phyloP scores from a whole-genome alignment of 2,888 invertebrate species.

The Stenodema calcarata region DNA sequence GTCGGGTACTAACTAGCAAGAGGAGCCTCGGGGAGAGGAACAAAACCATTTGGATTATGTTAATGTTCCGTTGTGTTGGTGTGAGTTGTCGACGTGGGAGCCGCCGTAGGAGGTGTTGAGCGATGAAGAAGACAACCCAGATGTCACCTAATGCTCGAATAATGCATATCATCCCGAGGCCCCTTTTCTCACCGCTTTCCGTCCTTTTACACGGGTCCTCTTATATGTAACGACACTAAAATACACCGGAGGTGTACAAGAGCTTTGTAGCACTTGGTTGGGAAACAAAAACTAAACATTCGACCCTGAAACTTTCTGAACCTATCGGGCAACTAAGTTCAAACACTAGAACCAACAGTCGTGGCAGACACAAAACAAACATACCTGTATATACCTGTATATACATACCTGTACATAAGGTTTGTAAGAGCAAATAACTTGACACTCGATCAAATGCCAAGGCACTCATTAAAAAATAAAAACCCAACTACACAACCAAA shows the following conservation, averaged over 20 bases:
- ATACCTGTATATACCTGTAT: too few relatives aligned
- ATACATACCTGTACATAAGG: too few relatives aligned
- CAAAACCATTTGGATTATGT: conserved; percentile 44
- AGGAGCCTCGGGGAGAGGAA: background rate
- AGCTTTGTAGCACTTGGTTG: too few relatives aligned
- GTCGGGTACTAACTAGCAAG: conserved; percentile 22
- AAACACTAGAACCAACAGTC: too few relatives aligned
- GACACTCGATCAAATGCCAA: too few relatives aligned
- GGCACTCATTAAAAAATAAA: too few relatives aligned
- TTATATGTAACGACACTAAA: background rate
- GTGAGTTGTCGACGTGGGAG: background rate
- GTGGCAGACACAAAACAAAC: too few relatives aligned
- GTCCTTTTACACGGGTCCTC: background rate
- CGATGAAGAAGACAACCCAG: conserved; percentile 44
- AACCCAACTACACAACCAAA: too few relatives aligned
- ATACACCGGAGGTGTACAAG: background rate
- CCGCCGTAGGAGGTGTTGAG: conserved; percentile 10
- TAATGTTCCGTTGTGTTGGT: background rate
- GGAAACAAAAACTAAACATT: too few relatives aligned
- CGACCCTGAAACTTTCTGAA: too few relatives aligned
- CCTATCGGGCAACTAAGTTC: too few relatives aligned
- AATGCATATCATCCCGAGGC: conserved; percentile 36
- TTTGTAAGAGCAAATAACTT: too few relatives aligned
- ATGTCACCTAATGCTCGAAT: conserved; percentile 47
- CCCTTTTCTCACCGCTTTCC: background rate